Conservation (phyloP, 2,797 vertebrate genomes). For the Lithobates pipiens region DNA sequence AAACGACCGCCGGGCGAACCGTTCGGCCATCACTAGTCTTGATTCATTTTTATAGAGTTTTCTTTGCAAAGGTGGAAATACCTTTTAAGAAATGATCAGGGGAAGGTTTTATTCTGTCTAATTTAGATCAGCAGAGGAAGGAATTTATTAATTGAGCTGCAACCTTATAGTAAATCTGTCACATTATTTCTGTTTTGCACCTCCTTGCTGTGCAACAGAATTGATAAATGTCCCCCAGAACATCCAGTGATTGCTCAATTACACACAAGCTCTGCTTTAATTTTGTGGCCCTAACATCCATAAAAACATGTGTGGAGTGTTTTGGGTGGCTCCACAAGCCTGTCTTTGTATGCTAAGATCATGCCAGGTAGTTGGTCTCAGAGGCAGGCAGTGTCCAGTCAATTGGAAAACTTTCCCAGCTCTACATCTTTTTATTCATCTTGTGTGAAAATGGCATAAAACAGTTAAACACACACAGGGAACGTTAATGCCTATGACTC, state of each 20-base stretch:
- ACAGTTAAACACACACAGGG: constrained; percentile 11
- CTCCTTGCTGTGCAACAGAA: too few relatives aligned
- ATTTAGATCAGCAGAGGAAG: too few relatives aligned
- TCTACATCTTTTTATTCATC: background rate
- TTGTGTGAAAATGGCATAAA: constrained; percentile 18
- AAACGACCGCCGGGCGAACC: too few relatives aligned
- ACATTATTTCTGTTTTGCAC: background rate
- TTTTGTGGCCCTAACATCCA: background rate
- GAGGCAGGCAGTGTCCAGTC: background rate
- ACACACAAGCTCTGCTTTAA: background rate
- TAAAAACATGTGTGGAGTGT: background rate
- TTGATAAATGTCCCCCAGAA: background rate
- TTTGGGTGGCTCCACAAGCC: constrained; percentile 17
- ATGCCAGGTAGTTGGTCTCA: background rate
- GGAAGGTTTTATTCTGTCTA: too few relatives aligned
- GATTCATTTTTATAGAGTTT: too few relatives aligned
- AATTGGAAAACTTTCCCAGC: constrained; percentile 24
- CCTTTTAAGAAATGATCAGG: too few relatives aligned
- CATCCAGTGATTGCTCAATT: background rate
- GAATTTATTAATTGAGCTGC: too few relatives aligned
- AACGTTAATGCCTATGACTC: constrained; percentile 9
- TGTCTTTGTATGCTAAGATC: constrained; percentile 32
- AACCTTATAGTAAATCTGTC: background rate
- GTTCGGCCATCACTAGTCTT: too few relatives aligned
- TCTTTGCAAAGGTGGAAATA: too few relatives aligned